phyloP scores from a whole-genome alignment of 2,888 invertebrate species.

The Hypena proboscidalis region DNA sequence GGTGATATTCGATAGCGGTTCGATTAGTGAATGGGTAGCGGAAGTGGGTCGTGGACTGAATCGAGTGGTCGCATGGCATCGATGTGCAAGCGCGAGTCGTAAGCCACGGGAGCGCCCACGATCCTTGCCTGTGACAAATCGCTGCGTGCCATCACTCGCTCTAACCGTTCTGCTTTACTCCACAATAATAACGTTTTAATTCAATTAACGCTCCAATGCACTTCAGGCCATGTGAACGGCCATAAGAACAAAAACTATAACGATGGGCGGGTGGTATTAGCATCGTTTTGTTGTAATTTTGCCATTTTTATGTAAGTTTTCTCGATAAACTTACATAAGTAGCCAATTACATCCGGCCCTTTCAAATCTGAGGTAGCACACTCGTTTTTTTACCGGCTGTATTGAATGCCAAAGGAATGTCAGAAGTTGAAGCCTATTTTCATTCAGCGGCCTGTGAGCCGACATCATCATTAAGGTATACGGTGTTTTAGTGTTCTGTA shows the following conservation, averaged over 20 bases:
- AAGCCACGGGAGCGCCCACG: constrained; percentile 52
- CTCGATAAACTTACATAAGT: neutral
- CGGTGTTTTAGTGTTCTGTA: neutral
- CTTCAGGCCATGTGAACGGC: constrained; percentile 59
- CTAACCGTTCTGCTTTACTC: constrained; percentile 66
- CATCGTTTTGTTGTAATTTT: constrained; percentile 25
- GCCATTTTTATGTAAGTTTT: constrained; percentile 12
- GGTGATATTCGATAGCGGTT: constrained; percentile 71
- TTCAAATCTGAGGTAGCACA: too few relatives aligned
- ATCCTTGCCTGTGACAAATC: constrained; percentile 75
- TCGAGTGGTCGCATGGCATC: constrained; percentile 1
- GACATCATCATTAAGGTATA: neutral
- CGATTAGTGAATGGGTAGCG: constrained; percentile 77
- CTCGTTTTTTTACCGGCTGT: too few relatives aligned
- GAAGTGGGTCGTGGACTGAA: constrained; percentile 57
- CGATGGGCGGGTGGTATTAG: constrained; percentile 29
- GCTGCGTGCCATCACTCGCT: constrained; percentile 68
- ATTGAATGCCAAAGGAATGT: too few relatives aligned
- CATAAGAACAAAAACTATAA: constrained; percentile 37
- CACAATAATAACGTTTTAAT: constrained; percentile 73
- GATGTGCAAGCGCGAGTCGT: constrained; percentile 27
- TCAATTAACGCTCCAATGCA: constrained; percentile 76
- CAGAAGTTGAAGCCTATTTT: too few relatives aligned
- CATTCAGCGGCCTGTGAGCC: neutral
- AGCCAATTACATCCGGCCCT: neutral